Percentiles rank a stretch among this genome's conserved stretches.
Evolutionary conservation across 2,888 invertebrate species (phyloP).

Genomic region (Melanostoma scalare): DNA sequence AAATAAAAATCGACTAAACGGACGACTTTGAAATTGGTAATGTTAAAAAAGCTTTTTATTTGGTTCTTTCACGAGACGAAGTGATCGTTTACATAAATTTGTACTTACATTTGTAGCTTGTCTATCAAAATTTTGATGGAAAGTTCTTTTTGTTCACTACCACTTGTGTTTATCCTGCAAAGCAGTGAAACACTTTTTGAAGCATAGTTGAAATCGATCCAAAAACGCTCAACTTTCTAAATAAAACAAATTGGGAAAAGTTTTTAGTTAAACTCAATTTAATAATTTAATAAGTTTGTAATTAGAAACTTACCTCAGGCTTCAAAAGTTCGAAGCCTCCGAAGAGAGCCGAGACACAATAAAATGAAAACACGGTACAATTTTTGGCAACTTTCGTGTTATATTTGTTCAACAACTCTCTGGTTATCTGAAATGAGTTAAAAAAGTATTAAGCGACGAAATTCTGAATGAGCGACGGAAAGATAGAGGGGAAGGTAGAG

Average conservation of each 20-base stretch:
- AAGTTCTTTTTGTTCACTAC: conserved; percentile 9
- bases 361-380: conserved; percentile 74
- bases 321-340: conserved; percentile 72
- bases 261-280: no score
- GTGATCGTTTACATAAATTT: no score
- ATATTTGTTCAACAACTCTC: conserved; percentile 74
- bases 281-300: background rate
- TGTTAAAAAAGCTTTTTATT: no score
- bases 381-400: conserved; percentile 73
- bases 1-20: background rate
- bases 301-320: conserved; percentile 61
- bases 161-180: conserved; percentile 26
- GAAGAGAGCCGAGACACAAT: conserved; percentile 69
- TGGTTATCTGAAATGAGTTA: conserved; percentile 63
- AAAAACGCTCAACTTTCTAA: conserved; percentile 72
- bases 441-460: conserved; percentile 1
- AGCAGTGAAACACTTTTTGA: conserved; percentile 51
- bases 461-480: no score
- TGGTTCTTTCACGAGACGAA: no score
- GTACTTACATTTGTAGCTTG: conserved; percentile 68
- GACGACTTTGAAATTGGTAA: background rate
- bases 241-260: background rate
- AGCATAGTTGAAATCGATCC: conserved; percentile 74
- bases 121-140: conserved; percentile 49
- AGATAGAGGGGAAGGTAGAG: no score